Percentiles rank a stretch among this genome's conserved stretches.
phyloP scores from a whole-genome alignment of 1,140 invertebrate species.

The Drosophila punjabiensis region DNA sequence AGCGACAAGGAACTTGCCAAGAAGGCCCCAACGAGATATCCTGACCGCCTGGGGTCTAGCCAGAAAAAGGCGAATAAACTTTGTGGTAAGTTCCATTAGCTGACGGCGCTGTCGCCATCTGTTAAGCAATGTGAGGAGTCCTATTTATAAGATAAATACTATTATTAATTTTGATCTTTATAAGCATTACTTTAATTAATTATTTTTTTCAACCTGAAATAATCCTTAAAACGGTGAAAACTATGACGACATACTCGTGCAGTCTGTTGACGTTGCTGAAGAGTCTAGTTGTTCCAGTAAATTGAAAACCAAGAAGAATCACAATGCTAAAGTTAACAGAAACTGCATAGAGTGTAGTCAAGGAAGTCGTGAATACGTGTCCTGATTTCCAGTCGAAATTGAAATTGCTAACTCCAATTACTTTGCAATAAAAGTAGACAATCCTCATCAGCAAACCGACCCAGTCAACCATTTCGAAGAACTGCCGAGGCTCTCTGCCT shows the following conservation, averaged over 20 bases:
- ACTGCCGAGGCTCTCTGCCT: neutral
- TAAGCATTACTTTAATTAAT: neutral
- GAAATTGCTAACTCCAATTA: slow-evolving; percentile 35
- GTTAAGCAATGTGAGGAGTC: neutral
- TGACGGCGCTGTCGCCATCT: slow-evolving; percentile 9
- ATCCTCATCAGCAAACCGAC: slow-evolving; percentile 2
- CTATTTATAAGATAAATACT: neutral
- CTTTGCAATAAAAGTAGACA: neutral
- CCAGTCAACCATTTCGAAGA: slow-evolving; percentile 26
- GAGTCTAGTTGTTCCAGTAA: neutral
- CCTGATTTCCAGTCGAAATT: slow-evolving; percentile 17
- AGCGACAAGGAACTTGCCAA: slow-evolving; percentile 2
- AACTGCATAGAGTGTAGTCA: slow-evolving; percentile 13
- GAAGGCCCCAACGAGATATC: slow-evolving; percentile 9
- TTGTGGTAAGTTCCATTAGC: slow-evolving; percentile 4
- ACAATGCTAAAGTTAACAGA: neutral
- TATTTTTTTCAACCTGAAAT: neutral
- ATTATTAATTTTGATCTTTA: neutral
- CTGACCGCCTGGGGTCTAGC: neutral
- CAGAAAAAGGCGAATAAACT: neutral
- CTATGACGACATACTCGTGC: neutral
- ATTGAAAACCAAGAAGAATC: neutral
- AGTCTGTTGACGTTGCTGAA: neutral
- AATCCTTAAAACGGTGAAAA: neutral
- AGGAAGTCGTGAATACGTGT: neutral